Base-by-base conservation (phyloP, 2,888 invertebrate species). In the Ptilodon capucinus region DNA sequence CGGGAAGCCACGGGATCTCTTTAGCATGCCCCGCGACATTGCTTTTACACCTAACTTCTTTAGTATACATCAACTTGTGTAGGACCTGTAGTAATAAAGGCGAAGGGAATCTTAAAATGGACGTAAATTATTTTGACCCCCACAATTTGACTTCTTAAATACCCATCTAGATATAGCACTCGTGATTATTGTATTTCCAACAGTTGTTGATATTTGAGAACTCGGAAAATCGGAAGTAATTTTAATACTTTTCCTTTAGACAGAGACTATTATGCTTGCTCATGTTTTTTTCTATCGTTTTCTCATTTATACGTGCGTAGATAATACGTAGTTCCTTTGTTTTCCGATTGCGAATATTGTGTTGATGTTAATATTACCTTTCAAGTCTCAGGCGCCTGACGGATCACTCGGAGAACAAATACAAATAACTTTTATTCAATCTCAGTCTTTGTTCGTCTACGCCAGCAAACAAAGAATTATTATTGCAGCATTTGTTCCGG, bases 351-450 rank as follows among this genome's bases (percentile, higher is more conserved):
- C n/a, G 35, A 40, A 45, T 25, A 35, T 13, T 38, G 19, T 38
- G 21, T 32, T 28, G 11, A 44, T 42, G 40, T 42, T 51, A 44
- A 41, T 30, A 36, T 44, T 23, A 47, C 44, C 50, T 46, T 21
- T 44, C 41, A 28, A 40, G 42, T 46, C 25, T 44, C 41, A 28
- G 39, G 42, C 40, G 19, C 51, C 51, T 51, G 54, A 54, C 16
- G 13, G 43, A 63, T 53, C 38, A 43, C 16, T 16, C 25, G 1
- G 36, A 28, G 47, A 55, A 47, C 40, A 47, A 50, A 49, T 45
- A 42, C 47, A 49, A 54, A 58, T 54, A 61, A 56, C 62, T 46
- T 51, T 45, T 49, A 61, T 58, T 54, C 51, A 61, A 58, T 58
- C 40, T 50, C 44, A 44, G 41, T 41, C 47, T 36, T 44, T 52